These are phyloP conservation scores for Lepilemur ruficaudatus DNA, from an alignment of 2,797 vertebrate genomes.

Conservation along the genomic window DNA sequence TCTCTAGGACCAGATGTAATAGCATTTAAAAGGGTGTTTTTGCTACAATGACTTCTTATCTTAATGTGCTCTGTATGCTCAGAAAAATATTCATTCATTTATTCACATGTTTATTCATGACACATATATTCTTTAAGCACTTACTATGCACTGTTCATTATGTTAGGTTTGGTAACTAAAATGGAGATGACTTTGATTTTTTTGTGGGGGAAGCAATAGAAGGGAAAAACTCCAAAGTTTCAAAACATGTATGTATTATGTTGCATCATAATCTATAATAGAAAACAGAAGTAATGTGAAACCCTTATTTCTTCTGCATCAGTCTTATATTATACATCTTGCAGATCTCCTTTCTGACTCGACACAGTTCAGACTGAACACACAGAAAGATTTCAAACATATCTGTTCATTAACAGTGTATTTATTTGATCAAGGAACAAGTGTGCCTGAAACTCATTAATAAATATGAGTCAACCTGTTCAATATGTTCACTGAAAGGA, in stretches of 20 bases:
- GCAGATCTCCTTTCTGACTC: conserved; percentile 37
- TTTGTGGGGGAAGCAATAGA: not conserved
- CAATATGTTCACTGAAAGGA: conserved; percentile 37
- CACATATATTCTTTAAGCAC: not conserved
- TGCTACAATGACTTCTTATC: not conserved
- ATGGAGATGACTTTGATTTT: conserved; percentile 2
- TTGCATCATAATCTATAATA: conserved; percentile 47
- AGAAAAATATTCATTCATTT: not conserved
- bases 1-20: not conserved
- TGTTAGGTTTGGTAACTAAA: conserved; percentile 1
- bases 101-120: not conserved
- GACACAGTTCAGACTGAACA: not conserved
- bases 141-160: not conserved
- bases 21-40: not conserved
- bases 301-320: not conserved
- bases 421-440: conserved; percentile 62
- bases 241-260: not conserved
- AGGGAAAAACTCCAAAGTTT: conserved; percentile 32
- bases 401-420: conserved; percentile 54
- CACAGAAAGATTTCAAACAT: conserved; percentile 30
- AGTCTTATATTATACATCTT: conserved; percentile 2
- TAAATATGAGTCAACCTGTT: conserved; percentile 48
- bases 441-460: conserved; percentile 59
- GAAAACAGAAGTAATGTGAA: conserved; percentile 48
- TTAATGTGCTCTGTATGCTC: not conserved